phyloP scores from a whole-genome alignment of 2,797 vertebrate genomes.

The Oreochromis mossambicus region DNA sequence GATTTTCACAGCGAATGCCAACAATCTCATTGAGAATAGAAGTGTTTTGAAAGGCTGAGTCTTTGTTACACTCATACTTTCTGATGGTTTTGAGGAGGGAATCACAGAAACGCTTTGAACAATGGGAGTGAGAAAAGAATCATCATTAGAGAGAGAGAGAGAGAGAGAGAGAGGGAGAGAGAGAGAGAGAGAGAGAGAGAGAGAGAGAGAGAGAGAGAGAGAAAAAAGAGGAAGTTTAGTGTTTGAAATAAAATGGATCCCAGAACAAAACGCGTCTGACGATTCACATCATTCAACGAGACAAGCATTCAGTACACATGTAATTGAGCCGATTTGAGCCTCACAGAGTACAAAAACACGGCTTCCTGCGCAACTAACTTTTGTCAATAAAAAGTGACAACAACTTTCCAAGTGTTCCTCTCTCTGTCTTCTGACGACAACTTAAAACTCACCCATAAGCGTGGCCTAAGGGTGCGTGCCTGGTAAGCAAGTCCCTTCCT shows the following conservation, averaged over 20 bases:
- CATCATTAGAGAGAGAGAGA: not conserved
- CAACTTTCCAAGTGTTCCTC: not conserved
- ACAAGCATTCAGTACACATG: not conserved
- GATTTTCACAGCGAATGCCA: constrained; percentile 16
- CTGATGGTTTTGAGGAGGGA: not conserved
- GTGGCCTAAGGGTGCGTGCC: constrained; percentile 8
- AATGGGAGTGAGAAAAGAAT: not conserved
- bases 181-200: not conserved
- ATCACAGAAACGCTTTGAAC: not conserved
- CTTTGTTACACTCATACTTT: not conserved
- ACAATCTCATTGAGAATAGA: not conserved
- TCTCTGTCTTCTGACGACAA: not conserved
- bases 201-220: not conserved
- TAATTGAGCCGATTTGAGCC: not conserved
- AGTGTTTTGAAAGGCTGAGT: constrained; percentile 10
- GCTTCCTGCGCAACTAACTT: not conserved
- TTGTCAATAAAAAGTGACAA: constrained; percentile 2
- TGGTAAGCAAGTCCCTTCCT: not conserved
- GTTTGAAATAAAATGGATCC: not conserved
- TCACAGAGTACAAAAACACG: not conserved
- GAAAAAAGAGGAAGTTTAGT: not conserved
- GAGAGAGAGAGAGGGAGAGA: not conserved
- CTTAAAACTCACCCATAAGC: constrained; percentile 1
- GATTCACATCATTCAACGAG: not conserved
- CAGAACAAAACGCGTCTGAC: not conserved